phyloP scores from a whole-genome alignment of 2,797 vertebrate genomes.

The Loris lydekkerianus region DNA sequence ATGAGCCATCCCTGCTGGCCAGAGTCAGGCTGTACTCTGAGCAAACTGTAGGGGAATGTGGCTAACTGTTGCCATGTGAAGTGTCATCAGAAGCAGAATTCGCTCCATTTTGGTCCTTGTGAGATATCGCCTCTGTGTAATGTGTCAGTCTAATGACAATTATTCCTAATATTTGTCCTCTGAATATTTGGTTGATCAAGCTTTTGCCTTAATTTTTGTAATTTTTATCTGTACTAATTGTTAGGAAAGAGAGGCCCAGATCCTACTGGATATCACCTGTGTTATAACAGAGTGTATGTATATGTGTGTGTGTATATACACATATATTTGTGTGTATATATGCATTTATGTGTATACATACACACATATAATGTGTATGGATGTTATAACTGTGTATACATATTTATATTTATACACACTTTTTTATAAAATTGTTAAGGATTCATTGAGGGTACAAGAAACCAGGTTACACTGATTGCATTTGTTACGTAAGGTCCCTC shows the following conservation, averaged over 20 bases:
- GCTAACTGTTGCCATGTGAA: too few relatives aligned
- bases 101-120: not conserved
- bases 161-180: not conserved
- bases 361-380: not conserved
- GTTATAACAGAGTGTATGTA: not conserved
- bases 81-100: not conserved
- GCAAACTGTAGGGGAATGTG: not conserved
- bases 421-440: too few relatives aligned
- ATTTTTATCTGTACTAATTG: not conserved
- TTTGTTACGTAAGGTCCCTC: too few relatives aligned
- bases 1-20: not conserved
- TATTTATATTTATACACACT: not conserved
- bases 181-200: not conserved
- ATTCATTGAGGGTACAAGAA: too few relatives aligned
- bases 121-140: not conserved
- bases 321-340: not conserved
- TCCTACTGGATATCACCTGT: not conserved
- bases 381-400: too few relatives aligned
- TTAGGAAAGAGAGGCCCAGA: not conserved
- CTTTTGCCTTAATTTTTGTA: not conserved
- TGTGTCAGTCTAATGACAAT: not conserved
- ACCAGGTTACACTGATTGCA: too few relatives aligned
- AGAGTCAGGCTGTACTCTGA: not conserved
- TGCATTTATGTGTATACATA: not conserved
- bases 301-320: not conserved